Percentiles rank a stretch among this genome's conserved stretches.
phyloP scores from a whole-genome alignment of 1,140 invertebrate genomes.

The Triops longicaudatus region DNA sequence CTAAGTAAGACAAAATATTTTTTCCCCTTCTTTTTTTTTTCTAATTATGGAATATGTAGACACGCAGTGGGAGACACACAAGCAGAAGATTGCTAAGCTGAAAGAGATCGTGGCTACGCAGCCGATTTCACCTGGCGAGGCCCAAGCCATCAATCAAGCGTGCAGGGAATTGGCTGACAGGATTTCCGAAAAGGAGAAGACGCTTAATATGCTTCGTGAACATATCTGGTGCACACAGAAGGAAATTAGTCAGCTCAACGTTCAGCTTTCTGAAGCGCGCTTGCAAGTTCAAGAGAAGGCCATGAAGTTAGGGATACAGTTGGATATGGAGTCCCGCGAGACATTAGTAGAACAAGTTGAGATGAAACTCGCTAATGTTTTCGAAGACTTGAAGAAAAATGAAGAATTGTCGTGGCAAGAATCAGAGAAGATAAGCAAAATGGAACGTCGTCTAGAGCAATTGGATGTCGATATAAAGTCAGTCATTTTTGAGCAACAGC shows the following conservation, averaged over 20 bases:
- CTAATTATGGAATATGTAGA: neutral
- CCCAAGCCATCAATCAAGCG: neutral
- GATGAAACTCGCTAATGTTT: neutral
- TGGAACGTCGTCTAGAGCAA: neutral
- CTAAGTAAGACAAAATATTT: neutral
- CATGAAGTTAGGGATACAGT: neutral
- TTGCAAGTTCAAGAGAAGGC: neutral
- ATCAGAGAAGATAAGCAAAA: neutral
- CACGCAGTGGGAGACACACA: neutral
- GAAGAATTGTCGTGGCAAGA: neutral
- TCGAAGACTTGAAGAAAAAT: neutral
- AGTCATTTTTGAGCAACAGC: neutral
- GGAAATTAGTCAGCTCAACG: neutral
- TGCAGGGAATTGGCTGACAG: neutral
- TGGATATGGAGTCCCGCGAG: neutral
- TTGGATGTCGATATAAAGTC: neutral
- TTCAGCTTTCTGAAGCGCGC: neutral
- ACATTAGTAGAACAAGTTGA: neutral
- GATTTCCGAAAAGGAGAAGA: neutral
- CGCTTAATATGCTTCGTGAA: neutral
- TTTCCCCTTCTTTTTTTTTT: neutral
- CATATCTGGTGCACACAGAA: neutral
- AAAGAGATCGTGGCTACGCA: neutral
- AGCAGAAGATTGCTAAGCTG: neutral
- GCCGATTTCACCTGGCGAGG: neutral